Conservation (phyloP, 1,140 invertebrate genomes). For the Heliothis virescens region DNA sequence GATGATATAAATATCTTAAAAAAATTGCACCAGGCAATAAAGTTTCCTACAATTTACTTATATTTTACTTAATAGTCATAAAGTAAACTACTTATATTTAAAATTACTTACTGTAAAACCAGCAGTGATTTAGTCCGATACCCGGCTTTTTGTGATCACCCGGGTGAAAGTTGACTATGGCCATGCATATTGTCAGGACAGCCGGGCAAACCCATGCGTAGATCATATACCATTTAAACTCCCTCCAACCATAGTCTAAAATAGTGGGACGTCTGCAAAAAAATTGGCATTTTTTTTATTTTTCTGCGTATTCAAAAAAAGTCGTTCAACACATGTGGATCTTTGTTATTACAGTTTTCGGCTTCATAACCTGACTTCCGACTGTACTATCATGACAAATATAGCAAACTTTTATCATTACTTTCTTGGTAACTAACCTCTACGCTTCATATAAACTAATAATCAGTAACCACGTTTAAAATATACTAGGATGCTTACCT, state of each 20-base stretch:
- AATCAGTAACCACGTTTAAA: no score
- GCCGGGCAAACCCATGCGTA: conserved; percentile 73
- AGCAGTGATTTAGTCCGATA: conserved; percentile 74
- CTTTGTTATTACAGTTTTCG: neutral
- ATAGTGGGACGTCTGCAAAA: conserved; percentile 67
- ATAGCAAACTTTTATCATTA: no score
- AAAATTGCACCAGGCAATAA: no score
- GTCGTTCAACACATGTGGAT: neutral
- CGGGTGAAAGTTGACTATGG: conserved; percentile 70
- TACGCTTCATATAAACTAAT: no score
- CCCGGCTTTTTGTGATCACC: conserved; percentile 70
- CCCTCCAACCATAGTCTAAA: conserved; percentile 65
- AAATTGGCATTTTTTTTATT: neutral
- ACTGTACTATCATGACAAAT: neutral
- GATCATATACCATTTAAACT: conserved; percentile 70
- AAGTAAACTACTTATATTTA: neutral
- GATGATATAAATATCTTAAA: no score
- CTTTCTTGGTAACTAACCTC: no score
- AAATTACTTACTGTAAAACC: conserved; percentile 74
- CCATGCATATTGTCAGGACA: conserved; percentile 64
- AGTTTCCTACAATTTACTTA: no score
- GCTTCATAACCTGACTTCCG: no score
- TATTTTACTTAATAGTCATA: no score
- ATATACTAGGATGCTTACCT: conserved; percentile 59
- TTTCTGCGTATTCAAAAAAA: no score